A percentile compares a stretch with the other conserved stretches of the same genome.
phyloP scores from a whole-genome alignment of 2,888 invertebrate species.

The Agrenia bidenticulata region DNA sequence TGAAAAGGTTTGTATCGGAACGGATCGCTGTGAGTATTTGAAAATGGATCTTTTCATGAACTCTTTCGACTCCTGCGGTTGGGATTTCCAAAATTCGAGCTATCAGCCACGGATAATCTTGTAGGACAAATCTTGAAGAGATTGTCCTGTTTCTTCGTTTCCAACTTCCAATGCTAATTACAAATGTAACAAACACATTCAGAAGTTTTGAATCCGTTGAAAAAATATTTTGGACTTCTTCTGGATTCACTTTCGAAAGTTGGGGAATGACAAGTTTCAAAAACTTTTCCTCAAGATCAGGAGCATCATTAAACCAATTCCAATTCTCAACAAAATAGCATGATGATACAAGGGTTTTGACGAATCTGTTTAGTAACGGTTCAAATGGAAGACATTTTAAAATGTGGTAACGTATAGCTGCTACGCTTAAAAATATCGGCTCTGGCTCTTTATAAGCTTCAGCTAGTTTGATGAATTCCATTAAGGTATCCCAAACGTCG shows the following conservation, averaged over 20 bases:
- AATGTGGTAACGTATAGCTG: too few species aligned
- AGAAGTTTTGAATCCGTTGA: too few species aligned
- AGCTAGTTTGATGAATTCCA: slow-evolving; percentile 30
- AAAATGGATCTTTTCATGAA: too few species aligned
- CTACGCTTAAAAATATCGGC: slow-evolving; percentile 1
- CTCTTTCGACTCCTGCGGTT: too few species aligned
- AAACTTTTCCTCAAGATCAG: slow-evolving; percentile 27
- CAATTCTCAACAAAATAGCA: slow-evolving; percentile 23
- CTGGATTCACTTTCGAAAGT: slow-evolving; percentile 13
- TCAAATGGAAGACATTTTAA: slow-evolving; percentile 19
- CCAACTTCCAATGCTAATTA: slow-evolving; percentile 27
- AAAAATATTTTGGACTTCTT: too few species aligned
- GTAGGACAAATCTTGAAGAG: not conserved
- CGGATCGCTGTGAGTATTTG: not conserved
- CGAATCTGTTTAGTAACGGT: slow-evolving; percentile 10
- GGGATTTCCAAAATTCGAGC: slow-evolving; percentile 3
- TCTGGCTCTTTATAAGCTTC: slow-evolving; percentile 18
- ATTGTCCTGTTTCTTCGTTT: slow-evolving; percentile 25
- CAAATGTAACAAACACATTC: too few species aligned
- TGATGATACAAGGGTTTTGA: slow-evolving; percentile 4
- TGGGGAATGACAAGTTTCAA: slow-evolving; percentile 21
- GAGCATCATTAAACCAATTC: slow-evolving; percentile 27
- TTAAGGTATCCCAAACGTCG: slow-evolving; percentile 23
- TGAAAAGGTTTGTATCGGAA: too few species aligned
- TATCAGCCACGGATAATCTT: too few species aligned